Base-by-base conservation (phyloP, 2,113 vertebrate genomes). In the Myrmophylax atrothorax region DNA sequence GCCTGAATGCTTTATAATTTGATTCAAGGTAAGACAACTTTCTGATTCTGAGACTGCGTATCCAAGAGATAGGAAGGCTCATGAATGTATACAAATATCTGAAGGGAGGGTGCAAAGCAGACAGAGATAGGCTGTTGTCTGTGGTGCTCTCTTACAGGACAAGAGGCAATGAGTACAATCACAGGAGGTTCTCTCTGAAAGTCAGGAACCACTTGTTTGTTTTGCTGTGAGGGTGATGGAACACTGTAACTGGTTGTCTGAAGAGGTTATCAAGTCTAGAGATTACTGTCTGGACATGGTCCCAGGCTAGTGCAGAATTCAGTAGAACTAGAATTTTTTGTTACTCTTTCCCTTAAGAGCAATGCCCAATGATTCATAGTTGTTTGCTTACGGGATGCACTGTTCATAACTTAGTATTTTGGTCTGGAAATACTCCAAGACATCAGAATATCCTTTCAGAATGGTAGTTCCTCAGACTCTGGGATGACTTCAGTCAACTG, bases 271-370 rank as follows among this genome's bases (percentile, higher is more conserved):
- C 7, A 3, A 35, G 14, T 47, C 18, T 60, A 10, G 14, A 28
- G 3, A 38, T 58, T 63, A 26, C 35, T 0, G 0, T n/a, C n/a
- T 4, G 6, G 31, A 25, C 14, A 0, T 37, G 12, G 16, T 66
- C 6, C 14, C 46, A 9, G 31, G 15, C 18, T 70, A 0, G 8
- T 44, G 26, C 3, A 1, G 22, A 67, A 82, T 44, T 67, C 25
- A 37, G 10, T 74, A 68, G 44, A 84, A 63, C 8, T 26, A 53
- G 33, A 37, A 3, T 47, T 70, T 64, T 59, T 46, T 66, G 9
- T 67, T 73, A 31, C 13, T 56, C 0, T 74, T 84, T 85, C 8
- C 5, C 4, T 6, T 29, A 52, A 47, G 31, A 84, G 35, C 26
- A 16, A 33, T 33, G 3, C 20, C 7, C 31, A 4, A 0, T 78